Conservation (phyloP, 2,797 vertebrate genomes). For the Hydrocynus forskahlii region DNA sequence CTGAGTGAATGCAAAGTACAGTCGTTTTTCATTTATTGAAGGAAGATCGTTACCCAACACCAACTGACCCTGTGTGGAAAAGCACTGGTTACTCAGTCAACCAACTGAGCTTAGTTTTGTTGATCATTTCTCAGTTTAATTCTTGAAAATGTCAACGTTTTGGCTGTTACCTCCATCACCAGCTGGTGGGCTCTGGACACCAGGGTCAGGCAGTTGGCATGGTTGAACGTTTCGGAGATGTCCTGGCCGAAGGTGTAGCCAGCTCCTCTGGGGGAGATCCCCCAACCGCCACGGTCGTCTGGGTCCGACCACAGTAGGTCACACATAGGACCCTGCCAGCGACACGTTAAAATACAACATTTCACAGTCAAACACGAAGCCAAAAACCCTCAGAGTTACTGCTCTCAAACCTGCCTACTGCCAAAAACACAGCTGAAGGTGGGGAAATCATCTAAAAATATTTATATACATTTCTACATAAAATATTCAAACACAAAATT, state of each 20-base stretch:
- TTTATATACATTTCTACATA: too few relatives aligned
- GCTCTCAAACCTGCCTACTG: too few relatives aligned
- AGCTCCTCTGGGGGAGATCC: slow-evolving; percentile 94
- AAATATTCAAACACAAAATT: too few relatives aligned
- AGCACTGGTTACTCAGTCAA: too few relatives aligned
- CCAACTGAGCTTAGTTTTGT: too few relatives aligned
- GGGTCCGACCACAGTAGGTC: slow-evolving; percentile 97
- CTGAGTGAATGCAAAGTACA: too few relatives aligned
- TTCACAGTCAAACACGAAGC: not conserved
- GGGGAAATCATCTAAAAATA: too few relatives aligned
- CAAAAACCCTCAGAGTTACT: too few relatives aligned
- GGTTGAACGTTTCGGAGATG: slow-evolving; percentile 97
- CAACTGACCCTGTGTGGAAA: too few relatives aligned
- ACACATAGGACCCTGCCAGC: slow-evolving; percentile 93
- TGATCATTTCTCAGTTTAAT: not conserved
- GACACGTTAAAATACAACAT: not conserved
- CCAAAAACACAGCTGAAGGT: too few relatives aligned
- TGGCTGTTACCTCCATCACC: slow-evolving; percentile 91
- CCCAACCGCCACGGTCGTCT: slow-evolving; percentile 96
- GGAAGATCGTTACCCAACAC: too few relatives aligned
- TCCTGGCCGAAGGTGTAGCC: slow-evolving; percentile 98
- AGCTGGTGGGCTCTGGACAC: slow-evolving; percentile 97
- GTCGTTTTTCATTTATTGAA: too few relatives aligned
- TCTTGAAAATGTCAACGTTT: not conserved
- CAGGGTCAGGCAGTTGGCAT: slow-evolving; percentile 94